Percentiles rank a stretch among this genome's conserved stretches.
These are phyloP conservation scores for Drosophila neutralis DNA, from an alignment of 2,888 invertebrate genomes.

Conservation along the genomic window DNA sequence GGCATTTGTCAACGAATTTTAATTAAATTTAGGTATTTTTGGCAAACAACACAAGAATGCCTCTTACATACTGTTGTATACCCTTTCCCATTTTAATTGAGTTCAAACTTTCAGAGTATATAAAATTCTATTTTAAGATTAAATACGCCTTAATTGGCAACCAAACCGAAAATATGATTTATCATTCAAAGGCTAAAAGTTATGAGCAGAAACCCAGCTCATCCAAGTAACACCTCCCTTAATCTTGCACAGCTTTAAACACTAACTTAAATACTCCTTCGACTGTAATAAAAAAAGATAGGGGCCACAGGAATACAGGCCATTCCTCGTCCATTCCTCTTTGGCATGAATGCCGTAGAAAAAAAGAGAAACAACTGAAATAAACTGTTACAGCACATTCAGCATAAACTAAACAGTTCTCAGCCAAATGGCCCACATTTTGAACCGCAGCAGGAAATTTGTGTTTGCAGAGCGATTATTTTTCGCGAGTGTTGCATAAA, in stretches of 20 bases:
- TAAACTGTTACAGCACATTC: constrained; percentile 8
- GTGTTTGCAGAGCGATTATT: constrained; percentile 2
- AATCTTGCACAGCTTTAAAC: background rate
- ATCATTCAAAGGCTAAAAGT: background rate
- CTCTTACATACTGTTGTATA: background rate
- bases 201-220: background rate
- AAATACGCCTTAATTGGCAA: background rate
- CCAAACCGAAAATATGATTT: background rate
- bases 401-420: constrained; percentile 32
- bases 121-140: background rate
- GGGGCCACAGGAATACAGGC: background rate
- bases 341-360: background rate
- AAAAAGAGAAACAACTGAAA: background rate
- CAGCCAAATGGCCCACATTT: constrained; percentile 38
- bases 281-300: background rate
- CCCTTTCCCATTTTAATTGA: background rate
- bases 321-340: background rate
- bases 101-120: background rate
- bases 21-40: background rate
- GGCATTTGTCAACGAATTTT: background rate
- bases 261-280: background rate
- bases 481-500: constrained; percentile 38
- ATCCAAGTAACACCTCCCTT: too few relatives aligned
- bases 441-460: constrained; percentile 3
- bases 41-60: background rate